These are phyloP conservation scores for Upupa epops DNA, from an alignment of 2,113 vertebrate genomes.

Conservation along the genomic window DNA sequence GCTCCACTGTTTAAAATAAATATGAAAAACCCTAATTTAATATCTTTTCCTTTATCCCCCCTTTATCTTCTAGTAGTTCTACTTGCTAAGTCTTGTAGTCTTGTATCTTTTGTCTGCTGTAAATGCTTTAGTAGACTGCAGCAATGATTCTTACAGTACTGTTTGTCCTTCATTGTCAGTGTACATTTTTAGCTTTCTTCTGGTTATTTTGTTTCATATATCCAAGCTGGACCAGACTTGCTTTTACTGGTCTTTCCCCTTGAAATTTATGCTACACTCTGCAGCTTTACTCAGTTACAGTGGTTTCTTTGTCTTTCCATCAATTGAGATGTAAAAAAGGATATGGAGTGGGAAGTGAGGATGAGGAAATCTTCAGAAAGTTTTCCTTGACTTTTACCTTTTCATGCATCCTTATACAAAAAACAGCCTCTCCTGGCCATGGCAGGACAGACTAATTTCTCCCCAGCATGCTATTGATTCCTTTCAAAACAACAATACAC, in stretches of 20 bases:
- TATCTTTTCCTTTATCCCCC: background rate
- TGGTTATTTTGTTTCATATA: slow-evolving; percentile 43
- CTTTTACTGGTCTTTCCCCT: slow-evolving; percentile 43
- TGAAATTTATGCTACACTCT: slow-evolving; percentile 48
- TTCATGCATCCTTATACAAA: slow-evolving; percentile 44
- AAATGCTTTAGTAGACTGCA: slow-evolving; percentile 18
- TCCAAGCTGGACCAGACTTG: slow-evolving; percentile 43
- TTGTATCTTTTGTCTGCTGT: background rate
- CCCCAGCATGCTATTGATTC: background rate
- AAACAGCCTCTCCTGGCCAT: background rate
- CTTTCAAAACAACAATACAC: slow-evolving; percentile 25
- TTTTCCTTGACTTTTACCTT: slow-evolving; percentile 39
- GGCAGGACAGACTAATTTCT: background rate
- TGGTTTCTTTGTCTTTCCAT: slow-evolving; percentile 61
- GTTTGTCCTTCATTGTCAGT: slow-evolving; percentile 16
- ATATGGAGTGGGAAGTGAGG: slow-evolving; percentile 59
- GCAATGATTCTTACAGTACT: background rate
- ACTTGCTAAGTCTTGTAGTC: background rate
- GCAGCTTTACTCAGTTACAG: slow-evolving; percentile 1
- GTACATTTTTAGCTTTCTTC: slow-evolving; percentile 50
- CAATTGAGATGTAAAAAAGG: slow-evolving; percentile 66
- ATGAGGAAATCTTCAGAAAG: slow-evolving; percentile 51
- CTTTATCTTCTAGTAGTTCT: slow-evolving; percentile 7
- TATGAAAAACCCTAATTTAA: background rate
- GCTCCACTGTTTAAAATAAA: slow-evolving; percentile 7